A percentile compares a stretch with the other conserved stretches of the same genome.
Evolutionary conservation across 2,888 invertebrate species (phyloP).

Genomic region (Trypoxylon attenuatum): DNA sequence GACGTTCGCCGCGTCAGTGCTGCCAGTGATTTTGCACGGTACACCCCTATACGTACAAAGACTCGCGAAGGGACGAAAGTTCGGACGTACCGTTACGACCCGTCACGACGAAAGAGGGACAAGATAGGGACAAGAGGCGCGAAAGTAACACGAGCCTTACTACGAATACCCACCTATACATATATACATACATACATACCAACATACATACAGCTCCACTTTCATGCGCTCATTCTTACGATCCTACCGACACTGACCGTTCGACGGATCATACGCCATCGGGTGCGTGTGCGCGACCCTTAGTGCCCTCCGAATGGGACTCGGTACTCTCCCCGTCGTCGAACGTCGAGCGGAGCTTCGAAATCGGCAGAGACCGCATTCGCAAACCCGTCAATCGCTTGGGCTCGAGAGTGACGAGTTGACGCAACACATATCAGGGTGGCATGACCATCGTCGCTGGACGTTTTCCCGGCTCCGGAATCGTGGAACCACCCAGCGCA

Average conservation of each 20-base stretch:
- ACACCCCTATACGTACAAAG: conserved; percentile 53
- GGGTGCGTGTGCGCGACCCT: too few species aligned
- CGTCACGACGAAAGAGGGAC: background rate
- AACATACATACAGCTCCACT: background rate
- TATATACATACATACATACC: too few species aligned
- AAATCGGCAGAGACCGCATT: too few species aligned
- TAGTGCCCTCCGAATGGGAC: too few species aligned
- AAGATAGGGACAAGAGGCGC: background rate
- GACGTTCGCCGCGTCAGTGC: background rate
- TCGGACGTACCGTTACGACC: background rate
- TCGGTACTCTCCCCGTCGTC: too few species aligned
- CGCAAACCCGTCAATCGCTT: background rate
- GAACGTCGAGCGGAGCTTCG: too few species aligned
- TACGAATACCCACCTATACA: too few species aligned
- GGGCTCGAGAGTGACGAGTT: background rate
- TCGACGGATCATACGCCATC: background rate
- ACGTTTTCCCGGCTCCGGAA: too few species aligned
- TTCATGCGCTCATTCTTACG: background rate
- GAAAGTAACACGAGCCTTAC: background rate
- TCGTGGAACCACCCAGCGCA: too few species aligned
- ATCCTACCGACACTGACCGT: background rate
- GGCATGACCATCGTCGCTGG: background rate
- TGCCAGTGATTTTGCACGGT: background rate
- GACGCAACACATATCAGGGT: background rate
- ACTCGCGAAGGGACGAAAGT: conserved; percentile 9